A percentile compares a stretch with the other conserved stretches of the same genome.
Evolutionary conservation across 2,888 invertebrate genomes (phyloP).

Genomic region (Drosophila barbarae): DNA sequence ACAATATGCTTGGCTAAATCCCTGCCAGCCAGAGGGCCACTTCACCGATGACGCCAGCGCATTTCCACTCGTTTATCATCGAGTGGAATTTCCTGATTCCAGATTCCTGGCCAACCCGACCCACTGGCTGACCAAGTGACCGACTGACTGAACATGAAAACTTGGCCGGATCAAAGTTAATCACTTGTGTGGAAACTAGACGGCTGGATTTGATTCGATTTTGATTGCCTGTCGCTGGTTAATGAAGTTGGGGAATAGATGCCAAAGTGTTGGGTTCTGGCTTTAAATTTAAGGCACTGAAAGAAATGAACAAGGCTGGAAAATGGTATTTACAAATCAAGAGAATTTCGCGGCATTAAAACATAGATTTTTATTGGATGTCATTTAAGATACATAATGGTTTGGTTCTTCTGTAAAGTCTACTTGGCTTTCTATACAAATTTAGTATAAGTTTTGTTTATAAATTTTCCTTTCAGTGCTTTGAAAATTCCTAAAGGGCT

Average conservation of each 20-base stretch:
- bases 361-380: no score
- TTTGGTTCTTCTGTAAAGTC: no score
- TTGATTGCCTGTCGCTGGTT: slow-evolving; percentile 32
- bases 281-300: background rate
- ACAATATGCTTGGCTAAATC: slow-evolving; percentile 27
- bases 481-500: slow-evolving; percentile 3
- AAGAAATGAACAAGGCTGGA: background rate
- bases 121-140: slow-evolving; percentile 12
- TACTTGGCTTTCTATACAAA: no score
- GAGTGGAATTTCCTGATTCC: slow-evolving; percentile 32
- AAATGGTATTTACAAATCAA: background rate
- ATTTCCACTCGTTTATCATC: slow-evolving; percentile 51
- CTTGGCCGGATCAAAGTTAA: slow-evolving; percentile 49
- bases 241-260: slow-evolving; percentile 32
- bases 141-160: slow-evolving; percentile 10
- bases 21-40: slow-evolving; percentile 34
- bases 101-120: slow-evolving; percentile 4
- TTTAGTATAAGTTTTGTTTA: no score
- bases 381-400: no score
- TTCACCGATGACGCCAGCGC: slow-evolving; percentile 27
- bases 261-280: background rate
- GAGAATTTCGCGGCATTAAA: no score
- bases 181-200: slow-evolving; percentile 49
- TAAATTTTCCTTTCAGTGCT: background rate
- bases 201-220: slow-evolving; percentile 30